A percentile compares a stretch with the other conserved stretches of the same genome.
Evolutionary conservation across 2,888 invertebrate species (phyloP).

Genomic region (Drosophila austrosaltans): DNA sequence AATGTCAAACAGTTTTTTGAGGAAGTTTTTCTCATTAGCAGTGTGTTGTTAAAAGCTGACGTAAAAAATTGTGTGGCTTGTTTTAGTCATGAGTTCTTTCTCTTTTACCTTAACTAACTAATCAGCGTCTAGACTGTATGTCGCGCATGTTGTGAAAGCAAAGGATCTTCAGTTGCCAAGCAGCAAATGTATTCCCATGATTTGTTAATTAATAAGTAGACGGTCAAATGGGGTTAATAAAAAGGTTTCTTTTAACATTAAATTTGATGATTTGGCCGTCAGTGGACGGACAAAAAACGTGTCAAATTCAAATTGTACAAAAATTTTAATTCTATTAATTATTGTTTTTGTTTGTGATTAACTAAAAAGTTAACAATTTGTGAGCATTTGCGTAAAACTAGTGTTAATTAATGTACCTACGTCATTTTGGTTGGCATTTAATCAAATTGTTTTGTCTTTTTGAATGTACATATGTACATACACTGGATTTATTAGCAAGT

Average conservation of each 20-base stretch:
- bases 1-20: constrained; percentile 19
- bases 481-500: constrained; percentile 50
- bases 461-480: constrained; percentile 23
- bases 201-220: constrained; percentile 8
- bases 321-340: background rate
- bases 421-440: constrained; percentile 55
- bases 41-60: constrained; percentile 49
- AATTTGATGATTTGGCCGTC: background rate
- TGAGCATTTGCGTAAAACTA: constrained; percentile 32
- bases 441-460: constrained; percentile 49
- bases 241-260: background rate
- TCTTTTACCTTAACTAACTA: constrained; percentile 47
- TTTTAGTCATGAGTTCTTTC: constrained; percentile 28
- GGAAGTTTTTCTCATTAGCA: constrained; percentile 66
- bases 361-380: constrained; percentile 34
- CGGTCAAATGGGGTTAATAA: constrained; percentile 1
- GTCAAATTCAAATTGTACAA: background rate
- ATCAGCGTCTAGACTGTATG: constrained; percentile 61
- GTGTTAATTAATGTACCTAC: constrained; percentile 62
- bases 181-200: background rate
- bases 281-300: background rate
- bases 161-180: constrained; percentile 28
- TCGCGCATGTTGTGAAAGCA: constrained; percentile 22
- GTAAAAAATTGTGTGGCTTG: constrained; percentile 21
- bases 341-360: background rate